Evolutionary conservation across 2,888 invertebrate species (phyloP).

Genomic region (Petrolisthes manimaculis): DNA sequence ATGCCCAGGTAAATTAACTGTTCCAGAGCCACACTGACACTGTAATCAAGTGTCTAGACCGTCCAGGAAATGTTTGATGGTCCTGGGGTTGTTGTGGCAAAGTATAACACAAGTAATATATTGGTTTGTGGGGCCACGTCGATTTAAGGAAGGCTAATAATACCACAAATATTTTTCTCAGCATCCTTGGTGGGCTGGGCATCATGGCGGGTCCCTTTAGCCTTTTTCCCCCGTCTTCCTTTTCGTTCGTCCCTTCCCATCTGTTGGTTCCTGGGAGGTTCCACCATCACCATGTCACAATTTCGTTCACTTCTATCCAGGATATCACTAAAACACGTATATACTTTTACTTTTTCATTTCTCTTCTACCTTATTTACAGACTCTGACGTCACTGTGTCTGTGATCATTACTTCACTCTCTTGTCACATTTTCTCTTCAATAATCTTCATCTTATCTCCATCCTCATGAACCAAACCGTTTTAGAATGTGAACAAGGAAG

Average conservation of each 20-base stretch:
- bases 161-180: not conserved
- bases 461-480: not conserved
- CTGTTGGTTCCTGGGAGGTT: not conserved
- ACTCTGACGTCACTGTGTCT: not conserved
- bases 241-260: not conserved
- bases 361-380: no score
- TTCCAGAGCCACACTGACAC: conserved; percentile 49
- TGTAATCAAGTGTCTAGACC: conserved; percentile 33
- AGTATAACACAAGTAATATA: not conserved
- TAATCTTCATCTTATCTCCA: conserved; percentile 5
- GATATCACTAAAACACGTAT: no score
- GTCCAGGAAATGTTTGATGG: not conserved
- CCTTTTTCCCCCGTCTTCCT: not conserved
- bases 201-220: not conserved
- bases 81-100: not conserved
- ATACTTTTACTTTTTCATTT: no score
- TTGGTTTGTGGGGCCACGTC: not conserved
- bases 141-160: not conserved
- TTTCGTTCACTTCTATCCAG: not conserved
- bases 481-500: no score
- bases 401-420: not conserved
- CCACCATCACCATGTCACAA: not conserved
- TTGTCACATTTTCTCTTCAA: conserved; percentile 3
- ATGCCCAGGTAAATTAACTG: conserved; percentile 56
- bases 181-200: conserved; percentile 26